These are phyloP conservation scores for Hestina assimilis DNA, from an alignment of 1,140 invertebrate genomes.

Conservation along the genomic window DNA sequence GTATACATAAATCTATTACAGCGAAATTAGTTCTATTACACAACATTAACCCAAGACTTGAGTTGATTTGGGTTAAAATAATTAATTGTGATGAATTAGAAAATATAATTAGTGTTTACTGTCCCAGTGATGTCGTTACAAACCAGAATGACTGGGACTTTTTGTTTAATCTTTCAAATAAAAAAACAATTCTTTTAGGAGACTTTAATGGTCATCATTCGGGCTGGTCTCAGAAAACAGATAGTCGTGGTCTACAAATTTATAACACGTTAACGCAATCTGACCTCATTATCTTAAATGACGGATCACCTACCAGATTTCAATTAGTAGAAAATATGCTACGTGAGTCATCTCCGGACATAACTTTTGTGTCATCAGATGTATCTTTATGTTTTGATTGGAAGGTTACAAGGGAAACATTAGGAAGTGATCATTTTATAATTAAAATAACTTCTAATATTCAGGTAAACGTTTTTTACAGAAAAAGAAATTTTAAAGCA, in stretches of 20 bases:
- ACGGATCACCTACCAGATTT: conserved; percentile 21
- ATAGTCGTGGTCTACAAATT: conserved; percentile 24
- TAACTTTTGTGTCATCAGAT: neutral
- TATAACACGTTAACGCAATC: conserved; percentile 19
- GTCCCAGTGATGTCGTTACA: conserved; percentile 18
- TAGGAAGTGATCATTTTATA: neutral
- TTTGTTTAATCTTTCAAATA: conserved; percentile 11
- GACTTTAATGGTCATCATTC: conserved; percentile 33
- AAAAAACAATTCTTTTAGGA: conserved; percentile 22
- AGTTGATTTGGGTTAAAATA: conserved; percentile 10
- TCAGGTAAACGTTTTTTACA: neutral
- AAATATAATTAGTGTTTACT: conserved; percentile 29
- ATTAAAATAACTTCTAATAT: too few species aligned
- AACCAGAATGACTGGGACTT: conserved; percentile 28
- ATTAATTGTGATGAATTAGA: conserved; percentile 20
- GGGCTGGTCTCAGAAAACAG: conserved; percentile 27
- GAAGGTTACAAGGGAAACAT: neutral
- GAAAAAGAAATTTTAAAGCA: neutral
- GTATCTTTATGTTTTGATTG: neutral
- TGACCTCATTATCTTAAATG: conserved; percentile 23
- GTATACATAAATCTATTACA: conserved; percentile 23
- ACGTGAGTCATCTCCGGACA: neutral
- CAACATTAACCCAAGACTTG: too few species aligned
- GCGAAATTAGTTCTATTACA: neutral
- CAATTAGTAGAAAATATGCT: neutral